A percentile compares a stretch with the other conserved stretches of the same genome.
Evolutionary conservation across 2,113 vertebrate genomes (phyloP).

Genomic region (Syrmaticus mikado): DNA sequence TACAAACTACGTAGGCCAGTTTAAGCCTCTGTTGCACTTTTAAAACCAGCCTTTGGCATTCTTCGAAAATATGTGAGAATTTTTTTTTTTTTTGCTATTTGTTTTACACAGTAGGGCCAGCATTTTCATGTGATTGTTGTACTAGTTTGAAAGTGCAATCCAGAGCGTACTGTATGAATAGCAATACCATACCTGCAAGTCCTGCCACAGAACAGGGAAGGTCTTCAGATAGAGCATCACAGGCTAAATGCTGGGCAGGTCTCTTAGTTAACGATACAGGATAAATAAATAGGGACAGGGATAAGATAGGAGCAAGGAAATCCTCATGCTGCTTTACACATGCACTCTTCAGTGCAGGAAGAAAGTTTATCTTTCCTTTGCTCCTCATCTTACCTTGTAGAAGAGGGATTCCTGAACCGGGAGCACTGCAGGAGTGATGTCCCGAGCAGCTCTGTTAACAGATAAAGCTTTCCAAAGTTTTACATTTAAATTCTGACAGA

Average conservation of each 20-base stretch:
- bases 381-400: not conserved
- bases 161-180: not conserved
- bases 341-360: not conserved
- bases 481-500: not conserved
- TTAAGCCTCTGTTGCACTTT: not conserved
- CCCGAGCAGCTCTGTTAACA: not conserved
- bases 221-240: not conserved
- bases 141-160: not conserved
- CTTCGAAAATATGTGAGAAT: not conserved
- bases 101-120: not conserved
- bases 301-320: not conserved
- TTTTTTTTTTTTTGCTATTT: not conserved
- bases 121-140: not conserved
- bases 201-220: not conserved
- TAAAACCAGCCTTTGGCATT: not conserved
- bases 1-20: not conserved
- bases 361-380: not conserved
- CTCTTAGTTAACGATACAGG: not conserved
- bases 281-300: not conserved
- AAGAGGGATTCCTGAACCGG: not conserved
- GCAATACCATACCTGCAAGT: not conserved
- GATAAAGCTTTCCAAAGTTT: accelerated
- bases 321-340: not conserved
- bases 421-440: not conserved
- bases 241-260: not conserved